Conservation (phyloP, 2,113 vertebrate genomes). For the Pitta sordida region DNA sequence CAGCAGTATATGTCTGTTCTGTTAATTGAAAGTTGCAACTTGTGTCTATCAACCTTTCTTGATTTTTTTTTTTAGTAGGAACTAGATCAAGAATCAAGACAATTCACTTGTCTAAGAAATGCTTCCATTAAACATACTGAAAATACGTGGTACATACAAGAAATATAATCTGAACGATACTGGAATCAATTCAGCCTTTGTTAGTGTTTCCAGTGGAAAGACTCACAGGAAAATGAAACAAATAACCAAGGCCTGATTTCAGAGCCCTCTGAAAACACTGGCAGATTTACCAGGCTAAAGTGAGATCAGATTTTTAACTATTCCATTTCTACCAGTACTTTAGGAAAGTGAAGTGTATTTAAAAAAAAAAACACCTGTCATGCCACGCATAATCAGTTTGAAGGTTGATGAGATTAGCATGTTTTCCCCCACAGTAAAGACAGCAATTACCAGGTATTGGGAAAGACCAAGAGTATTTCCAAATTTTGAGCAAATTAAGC, state of each 20-base stretch:
- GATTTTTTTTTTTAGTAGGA: not conserved
- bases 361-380: constrained; percentile 29
- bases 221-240: not conserved
- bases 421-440: not conserved
- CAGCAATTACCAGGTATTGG: not conserved
- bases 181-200: not conserved
- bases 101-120: not conserved
- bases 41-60: not conserved
- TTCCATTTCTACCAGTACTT: not conserved
- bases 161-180: not conserved
- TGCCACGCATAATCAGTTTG: not conserved
- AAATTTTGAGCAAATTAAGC: not conserved
- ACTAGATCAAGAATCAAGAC: not conserved
- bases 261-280: not conserved
- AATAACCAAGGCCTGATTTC: not conserved
- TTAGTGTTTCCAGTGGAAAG: not conserved
- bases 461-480: not conserved
- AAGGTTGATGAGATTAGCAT: constrained; percentile 7
- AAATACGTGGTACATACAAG: not conserved
- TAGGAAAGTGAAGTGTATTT: constrained; percentile 20
- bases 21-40: not conserved
- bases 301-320: constrained; percentile 17
- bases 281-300: not conserved
- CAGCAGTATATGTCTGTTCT: not conserved
- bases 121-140: not conserved